Conservation (phyloP, 2,113 vertebrate species). For the Cynocephalus volans region DNA sequence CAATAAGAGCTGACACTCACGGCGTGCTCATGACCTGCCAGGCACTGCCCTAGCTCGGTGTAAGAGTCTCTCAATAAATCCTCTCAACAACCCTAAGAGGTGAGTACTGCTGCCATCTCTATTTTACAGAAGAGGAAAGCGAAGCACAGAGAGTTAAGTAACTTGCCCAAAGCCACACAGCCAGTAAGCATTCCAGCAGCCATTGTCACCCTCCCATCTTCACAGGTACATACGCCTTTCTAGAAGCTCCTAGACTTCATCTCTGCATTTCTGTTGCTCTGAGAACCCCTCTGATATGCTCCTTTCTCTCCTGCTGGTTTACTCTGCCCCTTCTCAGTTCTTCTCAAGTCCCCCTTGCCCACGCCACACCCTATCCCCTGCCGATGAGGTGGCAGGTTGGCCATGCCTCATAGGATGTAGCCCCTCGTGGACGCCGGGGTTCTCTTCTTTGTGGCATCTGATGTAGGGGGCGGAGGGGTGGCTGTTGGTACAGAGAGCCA, state of each 20-base stretch:
- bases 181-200: neutral
- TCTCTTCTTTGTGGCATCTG: neutral
- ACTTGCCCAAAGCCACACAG: neutral
- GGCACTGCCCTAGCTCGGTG: neutral
- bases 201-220: rapidly evolving
- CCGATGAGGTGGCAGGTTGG: neutral
- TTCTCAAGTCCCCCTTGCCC: too few relatives aligned
- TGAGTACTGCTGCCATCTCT: neutral
- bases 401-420: neutral
- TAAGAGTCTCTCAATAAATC: neutral
- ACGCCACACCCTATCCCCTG: rapidly evolving
- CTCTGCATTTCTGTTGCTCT: neutral
- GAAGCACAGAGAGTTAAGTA: neutral
- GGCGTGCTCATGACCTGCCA: neutral
- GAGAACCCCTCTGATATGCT: rapidly evolving
- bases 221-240: rapidly evolving
- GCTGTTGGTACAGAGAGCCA: neutral
- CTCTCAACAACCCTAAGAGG: neutral
- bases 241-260: neutral
- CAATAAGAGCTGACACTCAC: neutral
- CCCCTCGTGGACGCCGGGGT: neutral
- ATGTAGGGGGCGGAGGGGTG: neutral
- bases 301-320: neutral
- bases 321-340: neutral
- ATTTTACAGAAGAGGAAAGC: neutral